Base-by-base conservation (phyloP, 2,797 vertebrate species). In the Schizopygopsis pylzovi region DNA sequence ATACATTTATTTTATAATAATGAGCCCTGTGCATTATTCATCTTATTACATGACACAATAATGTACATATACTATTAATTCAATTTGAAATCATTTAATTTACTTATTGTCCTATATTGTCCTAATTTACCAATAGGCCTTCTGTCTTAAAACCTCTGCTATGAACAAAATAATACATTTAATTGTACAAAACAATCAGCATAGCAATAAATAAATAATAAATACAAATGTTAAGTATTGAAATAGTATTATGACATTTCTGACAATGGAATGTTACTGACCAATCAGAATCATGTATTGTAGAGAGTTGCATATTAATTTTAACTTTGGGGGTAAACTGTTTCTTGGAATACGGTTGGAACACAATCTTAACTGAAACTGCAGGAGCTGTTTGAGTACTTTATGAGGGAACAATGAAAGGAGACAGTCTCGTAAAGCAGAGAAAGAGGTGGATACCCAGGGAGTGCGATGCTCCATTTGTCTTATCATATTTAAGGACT, bases 401-500 rank as follows among this genome's bases (percentile, higher is more conserved):
- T 80, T 49, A 25, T 45, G 28, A 71, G 47, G 63, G 47, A 65
- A 65, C 70, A 70, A 71, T 67, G 52, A 67, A 54, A 45, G 65
- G 28, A 65, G 22, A 52, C 79, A 81, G 71, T 56, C 10, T 28
- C 25, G 49, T 41, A 28, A 68, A 80, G 59, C 39, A 25, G 15
- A 67, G 70, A 45, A 49, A 81, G 52, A 41, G 33, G 49, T 47
- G 28, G 25, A 71, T 41, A 71, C 82, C 61, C n/a, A n/a, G 80
- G 72, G 79, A 72, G 56, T 15, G 28, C 15, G 67, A 54, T 52
- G 37, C 79, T 84, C 71, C 70, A 84, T 84, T 71, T 87, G 78
- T 87, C 16, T 87, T 84, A 61, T 85, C 71, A 81, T 81, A 87
- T 75, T 81, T 81, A 81, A 87, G 49, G 61, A 84, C 33, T 76